Conservation (phyloP, 2,113 vertebrate genomes). For the Leptodactylus fuscus region DNA sequence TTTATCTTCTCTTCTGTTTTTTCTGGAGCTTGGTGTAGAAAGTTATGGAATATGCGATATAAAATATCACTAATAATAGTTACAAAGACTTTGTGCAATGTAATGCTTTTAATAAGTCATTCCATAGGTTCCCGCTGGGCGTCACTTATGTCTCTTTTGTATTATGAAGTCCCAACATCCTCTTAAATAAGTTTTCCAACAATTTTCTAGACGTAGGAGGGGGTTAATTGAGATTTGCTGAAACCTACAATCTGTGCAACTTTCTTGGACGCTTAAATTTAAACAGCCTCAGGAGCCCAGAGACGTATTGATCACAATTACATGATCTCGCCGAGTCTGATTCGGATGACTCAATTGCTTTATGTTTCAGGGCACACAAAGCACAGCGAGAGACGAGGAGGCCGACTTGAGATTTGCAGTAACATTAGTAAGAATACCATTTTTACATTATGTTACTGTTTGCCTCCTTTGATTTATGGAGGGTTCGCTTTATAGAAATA, state of each 20-base stretch:
- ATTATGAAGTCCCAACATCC: neutral
- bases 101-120: too few relatives aligned
- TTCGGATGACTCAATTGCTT: conserved; percentile 52
- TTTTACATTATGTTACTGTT: conserved; percentile 30
- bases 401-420: neutral
- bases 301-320: conserved; percentile 56
- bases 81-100: neutral
- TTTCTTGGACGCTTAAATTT: conserved; percentile 55
- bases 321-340: conserved; percentile 47
- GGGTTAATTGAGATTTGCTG: conserved; percentile 55
- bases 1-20: too few relatives aligned
- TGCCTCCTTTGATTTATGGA: conserved; percentile 19
- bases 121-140: neutral
- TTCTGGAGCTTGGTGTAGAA: too few relatives aligned
- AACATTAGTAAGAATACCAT: neutral
- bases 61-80: neutral
- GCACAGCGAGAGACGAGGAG: conserved; percentile 40
- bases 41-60: too few relatives aligned
- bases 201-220: conserved; percentile 4
- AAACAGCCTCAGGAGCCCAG: conserved; percentile 50
- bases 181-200: neutral
- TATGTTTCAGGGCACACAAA: conserved; percentile 57
- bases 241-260: conserved; percentile 47
- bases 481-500: neutral
- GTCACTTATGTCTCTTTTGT: neutral